These are phyloP conservation scores for Notocelia uddmanniana DNA, from an alignment of 2,888 invertebrate species.

Conservation along the genomic window DNA sequence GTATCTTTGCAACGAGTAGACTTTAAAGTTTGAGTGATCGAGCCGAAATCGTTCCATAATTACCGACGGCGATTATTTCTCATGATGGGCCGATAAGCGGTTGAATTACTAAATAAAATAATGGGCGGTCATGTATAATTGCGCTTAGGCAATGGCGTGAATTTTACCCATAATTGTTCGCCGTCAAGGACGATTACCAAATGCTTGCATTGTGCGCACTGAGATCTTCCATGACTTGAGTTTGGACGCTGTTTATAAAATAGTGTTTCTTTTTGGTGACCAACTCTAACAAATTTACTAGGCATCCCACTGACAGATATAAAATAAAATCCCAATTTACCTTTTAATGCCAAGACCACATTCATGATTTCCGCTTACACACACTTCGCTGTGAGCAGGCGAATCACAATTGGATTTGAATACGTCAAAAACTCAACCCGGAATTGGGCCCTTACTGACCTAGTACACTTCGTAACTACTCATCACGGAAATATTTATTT, in stretches of 20 bases:
- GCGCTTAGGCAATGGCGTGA: constrained; percentile 71
- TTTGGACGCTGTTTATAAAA: background rate
- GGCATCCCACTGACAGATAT: too few relatives aligned
- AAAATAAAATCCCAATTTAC: too few relatives aligned
- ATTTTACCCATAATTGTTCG: constrained; percentile 70
- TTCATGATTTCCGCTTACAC: too few relatives aligned
- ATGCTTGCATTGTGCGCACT: constrained; percentile 59
- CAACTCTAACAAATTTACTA: too few relatives aligned
- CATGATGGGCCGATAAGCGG: constrained; percentile 65
- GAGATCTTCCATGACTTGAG: constrained; percentile 54
- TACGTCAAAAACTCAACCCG: too few relatives aligned
- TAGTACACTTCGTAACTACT: too few relatives aligned
- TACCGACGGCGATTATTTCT: constrained; percentile 50
- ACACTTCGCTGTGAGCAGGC: too few relatives aligned
- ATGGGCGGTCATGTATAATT: constrained; percentile 75
- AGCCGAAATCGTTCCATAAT: constrained; percentile 29
- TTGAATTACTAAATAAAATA: constrained; percentile 74
- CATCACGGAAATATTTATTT: too few relatives aligned
- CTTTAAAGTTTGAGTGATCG: constrained; percentile 38
- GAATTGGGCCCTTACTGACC: too few relatives aligned
- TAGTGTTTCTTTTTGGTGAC: too few relatives aligned
- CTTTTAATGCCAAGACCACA: too few relatives aligned
- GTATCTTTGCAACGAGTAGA: constrained; percentile 28
- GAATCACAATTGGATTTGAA: too few relatives aligned
- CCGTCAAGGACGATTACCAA: constrained; percentile 73